phyloP scores from a whole-genome alignment of 2,797 vertebrate genomes.

The Nyctalus aviator region DNA sequence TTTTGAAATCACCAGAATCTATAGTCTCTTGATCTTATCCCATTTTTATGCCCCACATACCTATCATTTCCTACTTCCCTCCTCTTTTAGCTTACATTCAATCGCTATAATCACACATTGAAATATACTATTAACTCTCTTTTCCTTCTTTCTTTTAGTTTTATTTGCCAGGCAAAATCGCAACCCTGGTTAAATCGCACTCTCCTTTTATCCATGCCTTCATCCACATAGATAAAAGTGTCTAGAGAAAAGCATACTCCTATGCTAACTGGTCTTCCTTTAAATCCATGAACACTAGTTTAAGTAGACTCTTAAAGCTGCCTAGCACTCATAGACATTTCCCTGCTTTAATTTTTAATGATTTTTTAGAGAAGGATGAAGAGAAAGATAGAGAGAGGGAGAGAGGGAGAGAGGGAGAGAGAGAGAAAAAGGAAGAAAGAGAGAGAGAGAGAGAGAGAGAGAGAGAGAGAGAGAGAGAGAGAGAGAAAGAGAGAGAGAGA shows the following conservation, averaged over 20 bases:
- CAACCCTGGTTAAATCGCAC: neutral
- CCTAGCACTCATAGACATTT: neutral
- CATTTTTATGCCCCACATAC: neutral
- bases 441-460: too few species aligned
- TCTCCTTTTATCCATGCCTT: neutral
- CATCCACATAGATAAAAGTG: neutral
- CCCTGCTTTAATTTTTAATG: neutral
- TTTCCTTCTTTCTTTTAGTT: neutral
- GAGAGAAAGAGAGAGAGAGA: too few species aligned
- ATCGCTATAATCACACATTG: neutral
- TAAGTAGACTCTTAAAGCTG: neutral
- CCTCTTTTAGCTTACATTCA: neutral
- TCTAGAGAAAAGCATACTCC: neutral
- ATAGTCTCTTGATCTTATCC: neutral
- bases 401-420: too few species aligned
- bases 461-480: too few species aligned
- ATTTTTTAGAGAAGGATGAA: neutral
- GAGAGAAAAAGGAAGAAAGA: too few species aligned
- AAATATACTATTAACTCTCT: neutral
- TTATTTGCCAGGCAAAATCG: slow-evolving; percentile 13
- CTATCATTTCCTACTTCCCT: neutral
- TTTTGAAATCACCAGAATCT: neutral
- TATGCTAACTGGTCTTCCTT: neutral
- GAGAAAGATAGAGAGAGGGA: too few species aligned
- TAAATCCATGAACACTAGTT: neutral